Evolutionary conservation across 2,797 vertebrate genomes (phyloP).

Genomic region (Anas flavirostris): DNA sequence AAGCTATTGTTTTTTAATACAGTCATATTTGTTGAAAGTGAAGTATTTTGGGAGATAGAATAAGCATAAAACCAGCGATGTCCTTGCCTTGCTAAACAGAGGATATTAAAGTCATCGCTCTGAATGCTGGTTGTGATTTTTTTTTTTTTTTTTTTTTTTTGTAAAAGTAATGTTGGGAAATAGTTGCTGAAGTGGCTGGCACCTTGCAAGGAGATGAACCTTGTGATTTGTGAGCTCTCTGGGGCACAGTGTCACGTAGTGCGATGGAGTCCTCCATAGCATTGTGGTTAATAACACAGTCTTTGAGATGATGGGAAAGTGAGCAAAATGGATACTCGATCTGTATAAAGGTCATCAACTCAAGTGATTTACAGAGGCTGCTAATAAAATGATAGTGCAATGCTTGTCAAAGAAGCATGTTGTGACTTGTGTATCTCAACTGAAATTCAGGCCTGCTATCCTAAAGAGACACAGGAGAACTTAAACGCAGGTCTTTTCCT

Average conservation of each 20-base stretch:
- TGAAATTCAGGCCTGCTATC: not conserved
- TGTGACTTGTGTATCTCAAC: not conserved
- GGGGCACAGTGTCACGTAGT: not conserved
- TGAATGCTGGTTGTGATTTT: not conserved
- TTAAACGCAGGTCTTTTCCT: not conserved
- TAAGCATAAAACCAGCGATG: not conserved
- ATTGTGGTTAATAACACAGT: not conserved
- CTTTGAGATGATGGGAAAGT: not conserved
- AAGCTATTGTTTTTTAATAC: conserved; percentile 35
- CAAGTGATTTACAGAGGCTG: not conserved
- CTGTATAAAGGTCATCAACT: rapidly evolving
- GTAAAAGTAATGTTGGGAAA: not conserved
- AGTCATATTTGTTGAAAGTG: not conserved
- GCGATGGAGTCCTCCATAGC: rapidly evolving
- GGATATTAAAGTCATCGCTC: not conserved
- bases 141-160: not conserved
- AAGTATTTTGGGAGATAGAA: conserved; percentile 9
- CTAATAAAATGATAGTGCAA: not conserved
- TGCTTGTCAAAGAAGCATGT: not conserved
- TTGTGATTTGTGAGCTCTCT: not conserved
- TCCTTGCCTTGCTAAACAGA: conserved; percentile 6
- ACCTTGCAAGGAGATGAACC: not conserved
- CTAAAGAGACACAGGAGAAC: not conserved
- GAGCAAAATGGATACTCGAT: not conserved
- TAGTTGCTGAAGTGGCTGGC: not conserved